Percentiles rank a stretch among this genome's conserved stretches.
Evolutionary conservation across 1,140 invertebrate species (phyloP).

Genomic region (Sweltsa coloradensis): DNA sequence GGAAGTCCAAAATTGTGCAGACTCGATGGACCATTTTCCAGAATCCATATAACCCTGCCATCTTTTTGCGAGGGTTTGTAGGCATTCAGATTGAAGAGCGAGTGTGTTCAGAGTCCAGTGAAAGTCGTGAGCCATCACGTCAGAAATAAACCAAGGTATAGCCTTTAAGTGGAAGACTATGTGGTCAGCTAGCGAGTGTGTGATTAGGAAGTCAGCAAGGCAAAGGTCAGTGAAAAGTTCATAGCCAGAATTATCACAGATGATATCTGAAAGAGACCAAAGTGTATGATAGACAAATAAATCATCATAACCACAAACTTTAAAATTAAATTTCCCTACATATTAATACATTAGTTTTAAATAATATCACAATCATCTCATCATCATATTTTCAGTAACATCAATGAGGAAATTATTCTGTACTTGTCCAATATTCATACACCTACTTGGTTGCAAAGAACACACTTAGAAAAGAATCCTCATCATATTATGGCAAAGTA

Average conservation of each 20-base stretch:
- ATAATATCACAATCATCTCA: no score
- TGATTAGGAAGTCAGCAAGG: slow-evolving; percentile 66
- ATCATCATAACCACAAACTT: neutral
- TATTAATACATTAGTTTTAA: no score
- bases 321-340: no score
- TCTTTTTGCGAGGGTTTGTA: slow-evolving; percentile 21
- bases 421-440: no score
- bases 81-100: slow-evolving; percentile 12
- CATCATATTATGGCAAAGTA: no score
- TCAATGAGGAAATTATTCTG: no score
- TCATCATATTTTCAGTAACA: no score
- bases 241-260: slow-evolving; percentile 90
- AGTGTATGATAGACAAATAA: slow-evolving; percentile 1
- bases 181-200: slow-evolving; percentile 47
- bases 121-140: slow-evolving; percentile 68
- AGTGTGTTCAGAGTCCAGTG: slow-evolving; percentile 36
- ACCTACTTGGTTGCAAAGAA: no score
- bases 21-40: slow-evolving; percentile 33
- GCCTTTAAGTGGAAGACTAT: slow-evolving; percentile 79
- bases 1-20: slow-evolving; percentile 76
- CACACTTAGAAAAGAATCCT: no score
- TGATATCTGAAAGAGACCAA: slow-evolving; percentile 45
- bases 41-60: slow-evolving; percentile 42
- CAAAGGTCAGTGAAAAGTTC: slow-evolving; percentile 87
- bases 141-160: slow-evolving; percentile 95